Base-by-base conservation (phyloP, 1,140 invertebrate genomes). In the Zaprionus tsacasi region DNA sequence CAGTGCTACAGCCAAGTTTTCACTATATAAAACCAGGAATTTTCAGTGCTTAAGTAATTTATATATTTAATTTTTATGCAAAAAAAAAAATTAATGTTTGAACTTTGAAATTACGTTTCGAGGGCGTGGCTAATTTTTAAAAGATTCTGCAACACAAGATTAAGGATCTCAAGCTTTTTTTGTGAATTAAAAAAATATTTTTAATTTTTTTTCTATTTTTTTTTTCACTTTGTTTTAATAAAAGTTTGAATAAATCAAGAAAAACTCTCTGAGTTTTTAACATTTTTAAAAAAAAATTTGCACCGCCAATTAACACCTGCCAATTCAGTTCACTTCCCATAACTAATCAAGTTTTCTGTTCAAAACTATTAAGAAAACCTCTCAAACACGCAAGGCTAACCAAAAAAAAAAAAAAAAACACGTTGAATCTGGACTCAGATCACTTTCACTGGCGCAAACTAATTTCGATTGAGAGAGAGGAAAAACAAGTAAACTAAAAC, bases 381-480 rank as follows among this genome's bases (percentile, higher is more conserved):
- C 12, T 27, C 13, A 6, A 33, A 54, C 21, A 43, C 13, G 6
- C 21, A 3, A 35, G 0, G 50, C 48, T 21, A 11, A n/a, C n/a
- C n/a, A n/a, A n/a, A n/a, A n/a, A n/a, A 40, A 15, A 30, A 30
- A 57, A 52, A 52, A 54, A 45, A 21, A 25, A n/a, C 50, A 48
- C 45, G 43, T 40, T 36, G 25, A 43, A 21, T 48, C 45, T 10
- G 7, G 7, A 65, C 52, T 45, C 63, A 67, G 38, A 58, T 67
- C 56, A 68, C 73, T 76, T 76, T 76, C 73, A 76, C 68, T 60
- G 43, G 43, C 45, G 1, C 38, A 59, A 30, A 65, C 73, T 21
- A 54, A 76, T 59, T 70, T 36, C 63, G 38, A 40, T 56, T 55
- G 25, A 35, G 8, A 43, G 25, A 35, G 8, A 50, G 10, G 27